Conservation (phyloP, 2,797 vertebrate species). For the Margarornis squamiger region DNA sequence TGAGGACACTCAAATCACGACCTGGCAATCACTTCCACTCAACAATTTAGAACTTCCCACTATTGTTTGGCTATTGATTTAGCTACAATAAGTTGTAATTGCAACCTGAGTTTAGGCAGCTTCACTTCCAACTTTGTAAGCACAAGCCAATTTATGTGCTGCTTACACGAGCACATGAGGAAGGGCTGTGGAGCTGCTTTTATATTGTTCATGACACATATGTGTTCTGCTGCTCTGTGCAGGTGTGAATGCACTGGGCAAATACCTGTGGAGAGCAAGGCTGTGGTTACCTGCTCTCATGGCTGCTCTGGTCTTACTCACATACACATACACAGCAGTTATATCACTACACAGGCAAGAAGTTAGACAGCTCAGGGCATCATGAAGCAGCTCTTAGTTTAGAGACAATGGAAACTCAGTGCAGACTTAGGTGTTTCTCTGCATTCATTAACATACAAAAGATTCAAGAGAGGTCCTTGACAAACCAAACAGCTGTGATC, state of each 20-base stretch:
- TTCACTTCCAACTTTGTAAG: not conserved
- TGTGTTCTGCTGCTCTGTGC: not conserved
- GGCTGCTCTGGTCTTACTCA: not conserved
- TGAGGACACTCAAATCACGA: not conserved
- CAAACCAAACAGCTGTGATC: slow-evolving; percentile 16
- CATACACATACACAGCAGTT: not conserved
- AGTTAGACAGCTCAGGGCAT: not conserved
- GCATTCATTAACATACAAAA: not conserved
- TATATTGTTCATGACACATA: not conserved
- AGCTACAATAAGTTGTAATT: not conserved
- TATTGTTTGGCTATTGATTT: not conserved
- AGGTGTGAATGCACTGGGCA: not conserved
- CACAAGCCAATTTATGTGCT: not conserved
- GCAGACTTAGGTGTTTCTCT: not conserved
- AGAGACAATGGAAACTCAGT: slow-evolving; percentile 7
- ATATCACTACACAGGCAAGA: not conserved
- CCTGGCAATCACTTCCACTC: not conserved
- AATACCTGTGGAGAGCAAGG: not conserved
- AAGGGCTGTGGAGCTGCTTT: not conserved
- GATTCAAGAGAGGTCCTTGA: not conserved
- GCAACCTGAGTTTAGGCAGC: not conserved
- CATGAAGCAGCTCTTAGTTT: not conserved
- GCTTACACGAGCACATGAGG: accelerated
- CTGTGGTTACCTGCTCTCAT: not conserved
- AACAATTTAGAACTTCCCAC: not conserved